Base-by-base conservation (phyloP, 2,113 vertebrate species). In the Triplophysa siluroides region DNA sequence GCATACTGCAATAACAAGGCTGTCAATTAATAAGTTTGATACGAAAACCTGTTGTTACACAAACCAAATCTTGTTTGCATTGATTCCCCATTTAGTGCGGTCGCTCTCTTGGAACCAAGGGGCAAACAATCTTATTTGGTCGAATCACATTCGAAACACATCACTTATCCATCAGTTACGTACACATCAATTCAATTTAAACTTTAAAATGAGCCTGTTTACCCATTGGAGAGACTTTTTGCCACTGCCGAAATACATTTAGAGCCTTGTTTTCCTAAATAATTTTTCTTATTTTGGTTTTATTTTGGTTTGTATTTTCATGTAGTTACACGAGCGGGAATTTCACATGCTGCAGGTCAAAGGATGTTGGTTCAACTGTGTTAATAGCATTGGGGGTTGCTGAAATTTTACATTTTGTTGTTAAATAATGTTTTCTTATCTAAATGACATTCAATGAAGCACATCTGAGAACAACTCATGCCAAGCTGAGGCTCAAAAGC, bases 1-100 rank as follows among this genome's bases (percentile, higher is more conserved):
- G 70, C 33, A 45, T 74, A 54, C 33, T 43, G 18, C 24, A 71
- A 71, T 81, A 83, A 84, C 54, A 45, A 60, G 63, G 29, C 60
- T 76, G 58, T 70, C 65, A 29, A 76, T 74, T 68, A 61, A 19
- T 2, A 29, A 1, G 18, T 24, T 54, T 62, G 29, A 67, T 43
- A 45, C 14, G 65, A 52, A 50, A 60, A 76, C 33, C 73, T 63
- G 73, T 54, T 77, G 58, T 60, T 78, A 38, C 24, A 58, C 50
- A 65, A 73, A 60, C 60, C 24, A 24, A n/a, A 73, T 67, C 47
- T 47, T 33, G 47, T 65, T 72, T 24, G 45, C 33, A 66, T 77
- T 65, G 75, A 77, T 77, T 77, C 75, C 38, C 9, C 58, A 65
- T 52, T 66, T 38, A 65, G 61, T 18, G 19, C 4, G 24, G 73